These are phyloP conservation scores for Tipula helvola DNA, from an alignment of 2,888 invertebrate species.

Conservation along the genomic window DNA sequence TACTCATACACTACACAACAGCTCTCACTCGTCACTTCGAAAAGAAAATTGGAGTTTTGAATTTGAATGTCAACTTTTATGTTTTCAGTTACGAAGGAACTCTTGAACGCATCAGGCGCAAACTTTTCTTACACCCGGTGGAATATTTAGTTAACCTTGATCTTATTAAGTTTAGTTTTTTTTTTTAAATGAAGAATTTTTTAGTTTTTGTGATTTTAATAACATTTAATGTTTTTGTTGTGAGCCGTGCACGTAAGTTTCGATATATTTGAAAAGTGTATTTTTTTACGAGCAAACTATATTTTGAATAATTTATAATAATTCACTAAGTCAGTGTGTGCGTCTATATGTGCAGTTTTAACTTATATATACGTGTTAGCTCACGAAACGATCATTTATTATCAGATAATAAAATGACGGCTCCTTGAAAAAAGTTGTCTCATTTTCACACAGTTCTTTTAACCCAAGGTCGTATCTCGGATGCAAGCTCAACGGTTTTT, in stretches of 20 bases:
- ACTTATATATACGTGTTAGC: too few species aligned
- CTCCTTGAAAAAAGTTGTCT: too few species aligned
- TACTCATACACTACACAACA: not conserved
- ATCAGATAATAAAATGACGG: too few species aligned
- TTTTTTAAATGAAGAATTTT: not conserved
- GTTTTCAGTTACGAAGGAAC: not conserved
- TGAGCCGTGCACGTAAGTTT: not conserved
- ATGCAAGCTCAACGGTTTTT: too few species aligned
- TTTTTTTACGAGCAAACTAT: too few species aligned
- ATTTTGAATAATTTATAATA: too few species aligned
- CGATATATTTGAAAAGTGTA: not conserved
- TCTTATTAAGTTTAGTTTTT: not conserved
- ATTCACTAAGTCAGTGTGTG: too few species aligned
- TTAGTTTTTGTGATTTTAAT: not conserved
- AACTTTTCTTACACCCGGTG: not conserved
- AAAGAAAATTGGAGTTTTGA: not conserved
- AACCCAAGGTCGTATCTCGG: too few species aligned
- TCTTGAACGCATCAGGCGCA: not conserved
- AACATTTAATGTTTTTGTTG: not conserved
- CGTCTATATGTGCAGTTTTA: too few species aligned
- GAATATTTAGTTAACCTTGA: not conserved
- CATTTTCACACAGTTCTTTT: too few species aligned
- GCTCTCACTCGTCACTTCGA: not conserved
- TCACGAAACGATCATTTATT: too few species aligned
- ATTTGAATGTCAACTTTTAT: not conserved